These are phyloP conservation scores for Myripristis jacobus DNA, from an alignment of 2,797 vertebrate species.

Conservation along the genomic window DNA sequence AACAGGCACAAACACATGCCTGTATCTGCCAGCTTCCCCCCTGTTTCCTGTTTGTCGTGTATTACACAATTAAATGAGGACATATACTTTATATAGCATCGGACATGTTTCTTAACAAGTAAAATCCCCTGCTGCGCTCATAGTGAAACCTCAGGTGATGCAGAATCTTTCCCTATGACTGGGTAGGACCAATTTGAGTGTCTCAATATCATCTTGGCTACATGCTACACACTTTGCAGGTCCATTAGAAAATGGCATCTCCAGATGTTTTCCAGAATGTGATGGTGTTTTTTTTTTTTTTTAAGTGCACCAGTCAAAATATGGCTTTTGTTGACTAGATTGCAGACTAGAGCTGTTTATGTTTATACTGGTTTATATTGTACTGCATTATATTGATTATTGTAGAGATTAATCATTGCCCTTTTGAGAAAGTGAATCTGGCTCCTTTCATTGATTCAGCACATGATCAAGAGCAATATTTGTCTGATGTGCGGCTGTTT, in stretches of 20 bases:
- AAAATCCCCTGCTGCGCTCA: conserved; percentile 54
- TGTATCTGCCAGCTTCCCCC: background rate
- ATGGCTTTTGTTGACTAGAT: no score
- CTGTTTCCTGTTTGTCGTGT: conserved; percentile 28
- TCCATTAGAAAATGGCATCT: background rate
- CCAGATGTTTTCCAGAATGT: no score
- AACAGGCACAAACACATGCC: background rate
- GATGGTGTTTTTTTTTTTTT: no score
- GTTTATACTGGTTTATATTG: no score
- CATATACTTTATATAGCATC: background rate
- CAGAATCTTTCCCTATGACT: conserved; percentile 65
- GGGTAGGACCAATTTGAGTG: conserved; percentile 39
- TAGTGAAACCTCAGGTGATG: conserved; percentile 66
- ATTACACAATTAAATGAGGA: background rate
- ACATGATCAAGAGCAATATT: no score
- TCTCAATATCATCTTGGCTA: conserved; percentile 58
- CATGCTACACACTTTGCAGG: background rate
- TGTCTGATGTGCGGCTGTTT: no score
- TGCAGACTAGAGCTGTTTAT: no score
- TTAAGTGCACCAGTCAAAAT: no score
- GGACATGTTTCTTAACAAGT: background rate
- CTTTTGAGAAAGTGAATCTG: no score
- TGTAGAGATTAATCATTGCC: no score
- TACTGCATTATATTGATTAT: no score
- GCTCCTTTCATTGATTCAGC: no score